These are phyloP conservation scores for Chromobotia macracanthus DNA, from an alignment of 2,797 vertebrate species.

Conservation along the genomic window DNA sequence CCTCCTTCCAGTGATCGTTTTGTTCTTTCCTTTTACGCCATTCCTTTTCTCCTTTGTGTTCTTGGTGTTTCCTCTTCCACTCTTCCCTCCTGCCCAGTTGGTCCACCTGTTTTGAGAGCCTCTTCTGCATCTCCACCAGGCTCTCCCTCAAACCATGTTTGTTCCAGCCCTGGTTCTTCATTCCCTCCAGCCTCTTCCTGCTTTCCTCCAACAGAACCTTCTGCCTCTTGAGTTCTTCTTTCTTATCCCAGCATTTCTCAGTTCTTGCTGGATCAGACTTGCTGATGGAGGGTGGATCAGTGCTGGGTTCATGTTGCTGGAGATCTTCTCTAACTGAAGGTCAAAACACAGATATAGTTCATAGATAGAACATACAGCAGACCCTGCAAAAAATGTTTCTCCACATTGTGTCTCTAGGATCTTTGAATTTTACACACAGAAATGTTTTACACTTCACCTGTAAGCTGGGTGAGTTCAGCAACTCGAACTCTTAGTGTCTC, in stretches of 20 bases:
- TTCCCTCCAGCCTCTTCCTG: slow-evolving; percentile 71
- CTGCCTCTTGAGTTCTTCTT: slow-evolving; percentile 70
- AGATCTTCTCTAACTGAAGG: slow-evolving; percentile 59
- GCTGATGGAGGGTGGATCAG: slow-evolving; percentile 50
- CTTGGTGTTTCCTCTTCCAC: slow-evolving; percentile 62
- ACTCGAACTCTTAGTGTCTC: slow-evolving; percentile 71
- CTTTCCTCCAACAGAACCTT: slow-evolving; percentile 74
- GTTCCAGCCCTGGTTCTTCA: slow-evolving; percentile 67
- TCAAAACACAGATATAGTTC: slow-evolving; percentile 51
- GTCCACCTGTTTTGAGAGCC: slow-evolving; percentile 73
- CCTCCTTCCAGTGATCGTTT: slow-evolving; percentile 62
- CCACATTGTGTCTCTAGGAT: too few relatives aligned
- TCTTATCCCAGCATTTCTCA: slow-evolving; percentile 56
- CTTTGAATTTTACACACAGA: slow-evolving; percentile 44
- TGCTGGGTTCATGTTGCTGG: slow-evolving; percentile 35
- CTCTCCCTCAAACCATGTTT: slow-evolving; percentile 68
- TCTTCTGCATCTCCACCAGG: slow-evolving; percentile 74
- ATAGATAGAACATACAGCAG: slow-evolving; percentile 49
- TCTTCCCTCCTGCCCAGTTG: slow-evolving; percentile 69
- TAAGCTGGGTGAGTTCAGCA: slow-evolving; percentile 71
- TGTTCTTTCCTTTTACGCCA: slow-evolving; percentile 70
- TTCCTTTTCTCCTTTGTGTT: slow-evolving; percentile 64
- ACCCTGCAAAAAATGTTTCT: neutral
- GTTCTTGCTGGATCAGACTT: slow-evolving; percentile 55
- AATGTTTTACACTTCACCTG: slow-evolving; percentile 60